These are phyloP conservation scores for Nothura maculosa DNA, from an alignment of 2,797 vertebrate species.

Conservation along the genomic window DNA sequence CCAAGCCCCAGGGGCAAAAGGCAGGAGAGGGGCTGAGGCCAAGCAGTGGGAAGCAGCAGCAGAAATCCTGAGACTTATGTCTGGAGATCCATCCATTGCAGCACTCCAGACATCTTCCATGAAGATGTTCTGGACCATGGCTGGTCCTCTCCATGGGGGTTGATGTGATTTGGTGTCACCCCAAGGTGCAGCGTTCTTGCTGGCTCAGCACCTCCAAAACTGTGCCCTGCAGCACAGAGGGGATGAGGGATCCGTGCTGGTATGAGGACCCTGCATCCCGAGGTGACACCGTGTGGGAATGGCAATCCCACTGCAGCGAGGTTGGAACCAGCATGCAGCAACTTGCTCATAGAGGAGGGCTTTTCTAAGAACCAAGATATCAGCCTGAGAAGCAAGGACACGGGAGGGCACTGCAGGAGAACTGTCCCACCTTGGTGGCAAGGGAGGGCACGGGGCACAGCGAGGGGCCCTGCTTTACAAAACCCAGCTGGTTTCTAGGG, in stretches of 20 bases:
- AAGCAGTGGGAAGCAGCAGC: not conserved
- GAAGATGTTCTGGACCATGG: no score
- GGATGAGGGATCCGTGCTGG: not conserved
- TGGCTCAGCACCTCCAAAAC: not conserved
- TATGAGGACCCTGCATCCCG: not conserved
- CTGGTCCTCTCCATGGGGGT: not conserved
- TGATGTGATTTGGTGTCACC: not conserved
- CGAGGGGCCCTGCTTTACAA: not conserved
- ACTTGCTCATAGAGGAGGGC: not conserved
- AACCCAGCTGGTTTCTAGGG: slow-evolving; percentile 22
- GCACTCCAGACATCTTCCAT: no score
- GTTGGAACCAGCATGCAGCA: not conserved
- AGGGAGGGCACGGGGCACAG: not conserved
- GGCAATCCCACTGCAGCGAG: not conserved
- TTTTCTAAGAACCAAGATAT: not conserved
- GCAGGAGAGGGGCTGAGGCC: fast-evolving
- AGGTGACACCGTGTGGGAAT: not conserved
- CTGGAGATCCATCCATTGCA: not conserved
- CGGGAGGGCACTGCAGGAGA: not conserved
- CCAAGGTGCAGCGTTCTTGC: not conserved
- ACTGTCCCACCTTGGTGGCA: not conserved
- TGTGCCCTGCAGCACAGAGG: not conserved
- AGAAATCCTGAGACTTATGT: no score
- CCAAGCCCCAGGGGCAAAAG: not conserved
- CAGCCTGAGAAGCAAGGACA: not conserved